Evolutionary conservation across 2,888 invertebrate species (phyloP), one percentile per base, ranked within the genome.

Genomic region (Drosophila mimica): DNA sequence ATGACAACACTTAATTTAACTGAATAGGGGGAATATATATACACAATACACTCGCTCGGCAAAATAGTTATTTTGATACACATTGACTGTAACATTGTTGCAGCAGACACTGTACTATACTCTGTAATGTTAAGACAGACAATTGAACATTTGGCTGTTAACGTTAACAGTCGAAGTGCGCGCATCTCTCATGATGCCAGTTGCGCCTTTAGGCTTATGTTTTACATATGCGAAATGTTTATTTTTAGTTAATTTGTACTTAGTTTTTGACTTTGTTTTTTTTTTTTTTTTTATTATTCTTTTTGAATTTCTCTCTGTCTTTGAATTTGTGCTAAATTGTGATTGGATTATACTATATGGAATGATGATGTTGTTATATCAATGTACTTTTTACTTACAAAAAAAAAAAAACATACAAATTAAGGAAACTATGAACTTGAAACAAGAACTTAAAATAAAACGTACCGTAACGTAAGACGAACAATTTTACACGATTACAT

Each of bases 311-410:
- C 25, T 62, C 33, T 46, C 31, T 57, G 65, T 64, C 53, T 48
- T 60, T 60, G 33, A 57, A 58, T 61, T 51, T 67, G 33, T 70
- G 65, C 67, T 65, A 69, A 79, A 76, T 80, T 79, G 78, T 79
- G 80, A 79, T 79, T 71, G 56, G 64, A 69, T 67, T 63, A 28
- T 28, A 38, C 43, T 46, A 79, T 79, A 73, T 73, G 66, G 56
- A 66, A 74, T 74, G 65, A 79, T 59, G 54, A 59, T 77, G 79
- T 76, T 79, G 66, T 38, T 54, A 36, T 66, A 79, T 74, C 62
- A 59, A 77, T 79, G 76, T 77, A 79, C 68, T 77, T 74, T 76
- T 79, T 76, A 69, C 59, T 25, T 46, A 62, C 61, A 59, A 11
- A 51, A 31, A 57, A 30, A 15, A 34, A 30, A 34, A 25, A 17